Conservation (phyloP, 2,113 vertebrate species). For the Leuciscus idus region DNA sequence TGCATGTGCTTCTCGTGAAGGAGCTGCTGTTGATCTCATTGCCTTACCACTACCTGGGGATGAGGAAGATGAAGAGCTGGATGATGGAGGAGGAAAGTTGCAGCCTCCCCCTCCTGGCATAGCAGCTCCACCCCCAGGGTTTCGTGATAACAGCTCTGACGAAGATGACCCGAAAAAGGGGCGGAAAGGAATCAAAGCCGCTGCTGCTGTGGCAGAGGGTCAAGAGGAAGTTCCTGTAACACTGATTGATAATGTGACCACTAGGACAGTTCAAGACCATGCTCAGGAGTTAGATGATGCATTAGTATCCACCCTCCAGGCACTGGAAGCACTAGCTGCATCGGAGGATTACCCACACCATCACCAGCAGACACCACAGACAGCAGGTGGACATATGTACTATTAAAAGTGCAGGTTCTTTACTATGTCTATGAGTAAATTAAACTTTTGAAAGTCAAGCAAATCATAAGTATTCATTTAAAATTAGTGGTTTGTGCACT, state of each 20-base stretch:
- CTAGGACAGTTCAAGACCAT: slow-evolving; percentile 91
- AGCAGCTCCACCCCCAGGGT: slow-evolving; percentile 93
- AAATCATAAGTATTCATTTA: not conserved
- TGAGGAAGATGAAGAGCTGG: slow-evolving; percentile 82
- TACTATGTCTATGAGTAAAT: slow-evolving; percentile 20
- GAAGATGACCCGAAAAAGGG: slow-evolving; percentile 91
- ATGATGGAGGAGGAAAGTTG: slow-evolving; percentile 74
- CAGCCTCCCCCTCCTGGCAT: slow-evolving; percentile 86
- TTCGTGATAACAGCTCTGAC: slow-evolving; percentile 96
- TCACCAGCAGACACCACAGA: slow-evolving; percentile 87
- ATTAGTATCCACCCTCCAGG: slow-evolving; percentile 96
- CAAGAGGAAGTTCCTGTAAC: slow-evolving; percentile 94
- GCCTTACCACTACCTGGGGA: slow-evolving; percentile 92
- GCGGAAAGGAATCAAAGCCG: slow-evolving; percentile 65
- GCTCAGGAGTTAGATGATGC: slow-evolving; percentile 97
- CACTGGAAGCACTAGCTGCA: slow-evolving; percentile 94
- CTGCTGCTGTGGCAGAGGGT: slow-evolving; percentile 66
- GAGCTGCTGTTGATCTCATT: slow-evolving; percentile 88
- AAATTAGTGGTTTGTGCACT: not conserved
- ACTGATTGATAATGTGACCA: slow-evolving; percentile 90
- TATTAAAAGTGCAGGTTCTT: slow-evolving; percentile 41
- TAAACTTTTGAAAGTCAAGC: not conserved
- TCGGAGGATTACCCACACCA: slow-evolving; percentile 93
- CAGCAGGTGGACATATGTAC: slow-evolving; percentile 85
- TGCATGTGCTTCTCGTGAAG: slow-evolving; percentile 82